Base-by-base conservation (phyloP, 2,888 invertebrate species). In the Rhopalosiphum nymphaeae region DNA sequence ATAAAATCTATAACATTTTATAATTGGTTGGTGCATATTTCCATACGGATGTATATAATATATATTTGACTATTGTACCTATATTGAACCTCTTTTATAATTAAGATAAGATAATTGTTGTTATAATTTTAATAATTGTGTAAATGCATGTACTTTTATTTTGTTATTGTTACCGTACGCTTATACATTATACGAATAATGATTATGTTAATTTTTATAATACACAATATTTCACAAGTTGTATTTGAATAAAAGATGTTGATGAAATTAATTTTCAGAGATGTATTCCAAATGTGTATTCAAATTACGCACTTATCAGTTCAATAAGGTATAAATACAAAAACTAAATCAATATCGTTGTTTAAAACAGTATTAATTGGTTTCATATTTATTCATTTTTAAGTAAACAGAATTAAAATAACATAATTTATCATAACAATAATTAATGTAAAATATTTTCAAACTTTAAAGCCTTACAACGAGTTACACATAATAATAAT, bases 41-140 rank as follows among this genome's bases (percentile, higher is more conserved):
- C 67, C 36, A 78, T 36, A 21, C 21, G 21, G 36, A 21, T 42
- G 78, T 78, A 36, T 67, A 67, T 67, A 5, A 16, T 67, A 67
- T 85, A 49, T 87, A 36, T 87, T 87, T 16, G n/a, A 87, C 49
- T 91, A 78, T 78, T 91, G 26, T 53, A 78, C 44, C n/a, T 46
- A 67, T 42, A 89, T 49, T 78, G 78, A 91, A 91, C 67, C 91
- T 91, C 67, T 78, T 91, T 78, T 89, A 46, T 21, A 61, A 42
- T 42, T 90, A 46, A 67, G 61, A 10, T 46, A 46, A 78, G 78
- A 78, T 78, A 78, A 78, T 36, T 78, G 56, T 36, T 87, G 16
- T 87, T 49, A 53, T 87, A 87, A n/a, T 87, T 87, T 49, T 89
- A 89, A 61, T 89, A 61, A 89, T 89, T 61, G 57, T 46, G 57